Evolutionary conservation across 2,113 vertebrate genomes (phyloP), one percentile per base, ranked within the genome.

Genomic region (Neomonachus schauinslandi): DNA sequence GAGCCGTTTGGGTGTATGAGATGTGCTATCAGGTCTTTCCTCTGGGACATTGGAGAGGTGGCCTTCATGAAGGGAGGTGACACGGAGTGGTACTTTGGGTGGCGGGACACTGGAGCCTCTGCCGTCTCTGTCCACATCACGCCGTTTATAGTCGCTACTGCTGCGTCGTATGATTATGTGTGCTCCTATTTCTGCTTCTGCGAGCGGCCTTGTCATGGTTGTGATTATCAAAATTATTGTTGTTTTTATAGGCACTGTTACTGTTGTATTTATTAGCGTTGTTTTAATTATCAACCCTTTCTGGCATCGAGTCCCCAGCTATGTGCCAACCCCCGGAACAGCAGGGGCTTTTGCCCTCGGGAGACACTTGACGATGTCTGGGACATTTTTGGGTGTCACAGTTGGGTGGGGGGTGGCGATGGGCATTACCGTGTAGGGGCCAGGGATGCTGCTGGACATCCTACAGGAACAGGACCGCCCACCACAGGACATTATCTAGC

Each of bases 131-230:
- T 1, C 15, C 16, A 0, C 4, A 0, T 8, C 39, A 0, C 2
- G 2, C 51, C 0, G 53, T 11, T 9, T 14, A 2, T 31, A 4
- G 2, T 7, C 4, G 1, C 49, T 1, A 0, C 6, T 0, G 36
- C 8, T 1, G 5, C 0, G 0, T 4, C 2, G 33, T 3, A 0
- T 0, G 71, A 19, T 7, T 2, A 1, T 0, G 0, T 1, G 3
- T 1, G 22, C 24, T 26, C 6, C 7, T 31, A 0, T n/a, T 19
- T 3, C 4, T 5, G 7, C 36, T 0, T 0, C 16, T 5, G 71
- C 0, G 1, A 15, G 22, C 7, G 4, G 51, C 42, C 59, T 6
- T 16, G 22, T 36, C 10, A 0, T 0, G 13, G 49, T 12, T 42
- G 74, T 63, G 80, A 46, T 2, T 12, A 31, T 57, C 36, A 28